Evolutionary conservation across 2,888 invertebrate species (phyloP).

Genomic region (Abrostola tripartita): DNA sequence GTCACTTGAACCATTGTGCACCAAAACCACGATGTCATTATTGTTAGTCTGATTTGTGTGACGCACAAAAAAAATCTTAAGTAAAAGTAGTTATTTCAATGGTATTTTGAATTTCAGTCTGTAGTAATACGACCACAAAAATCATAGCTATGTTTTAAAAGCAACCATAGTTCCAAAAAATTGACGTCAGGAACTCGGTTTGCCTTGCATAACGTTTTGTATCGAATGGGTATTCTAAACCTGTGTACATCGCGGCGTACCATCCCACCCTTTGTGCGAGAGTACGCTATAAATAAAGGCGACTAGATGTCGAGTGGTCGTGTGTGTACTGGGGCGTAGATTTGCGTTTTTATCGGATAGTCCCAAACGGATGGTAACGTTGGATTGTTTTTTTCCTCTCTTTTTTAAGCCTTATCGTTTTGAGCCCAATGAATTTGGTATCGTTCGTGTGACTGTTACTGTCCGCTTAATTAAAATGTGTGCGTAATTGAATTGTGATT

Average conservation of each 20-base stretch:
- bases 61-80: too few relatives aligned
- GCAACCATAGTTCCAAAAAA: too few relatives aligned
- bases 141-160: too few relatives aligned
- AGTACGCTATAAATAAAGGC: slow-evolving; percentile 66
- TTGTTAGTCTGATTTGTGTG: too few relatives aligned
- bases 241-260: slow-evolving; percentile 15
- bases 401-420: slow-evolving; percentile 20
- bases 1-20: too few relatives aligned
- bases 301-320: slow-evolving; percentile 58
- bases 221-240: slow-evolving; percentile 25
- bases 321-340: slow-evolving; percentile 48
- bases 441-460: background rate
- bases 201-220: background rate
- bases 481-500: too few relatives aligned
- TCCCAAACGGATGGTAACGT: slow-evolving; percentile 30
- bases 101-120: too few relatives aligned
- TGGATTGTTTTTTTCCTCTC: slow-evolving; percentile 26
- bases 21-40: too few relatives aligned
- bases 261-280: slow-evolving; percentile 48
- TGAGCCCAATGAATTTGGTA: background rate
- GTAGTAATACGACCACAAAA: too few relatives aligned
- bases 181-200: background rate
- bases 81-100: too few relatives aligned
- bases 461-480: too few relatives aligned
- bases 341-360: slow-evolving; percentile 42